These are phyloP conservation scores for Elysia crispata DNA, from an alignment of 2,888 invertebrate genomes.

Conservation along the genomic window DNA sequence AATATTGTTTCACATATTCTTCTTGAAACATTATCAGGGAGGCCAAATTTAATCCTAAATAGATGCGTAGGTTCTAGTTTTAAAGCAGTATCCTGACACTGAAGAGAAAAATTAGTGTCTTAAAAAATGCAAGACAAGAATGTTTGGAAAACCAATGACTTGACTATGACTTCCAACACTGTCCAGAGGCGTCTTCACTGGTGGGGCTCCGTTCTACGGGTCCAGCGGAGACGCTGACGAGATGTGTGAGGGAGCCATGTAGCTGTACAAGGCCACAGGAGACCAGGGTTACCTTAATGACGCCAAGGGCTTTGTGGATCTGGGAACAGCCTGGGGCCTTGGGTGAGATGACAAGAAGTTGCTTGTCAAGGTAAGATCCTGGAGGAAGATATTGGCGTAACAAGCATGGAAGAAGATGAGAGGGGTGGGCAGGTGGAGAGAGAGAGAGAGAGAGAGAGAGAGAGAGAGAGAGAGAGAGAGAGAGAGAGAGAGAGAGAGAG, in stretches of 20 bases:
- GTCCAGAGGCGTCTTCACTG: conserved; percentile 49
- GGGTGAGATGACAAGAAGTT: conserved; percentile 69
- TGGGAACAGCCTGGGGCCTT: conserved; percentile 61
- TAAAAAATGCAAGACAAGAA: too few relatives aligned
- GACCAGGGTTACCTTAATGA: conserved; percentile 63
- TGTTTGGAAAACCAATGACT: too few relatives aligned
- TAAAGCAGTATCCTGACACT: too few relatives aligned
- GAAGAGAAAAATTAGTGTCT: too few relatives aligned
- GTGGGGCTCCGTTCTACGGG: conserved; percentile 51
- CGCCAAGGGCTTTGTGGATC: conserved; percentile 60
- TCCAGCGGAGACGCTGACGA: conserved; percentile 68
- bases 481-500: too few relatives aligned
- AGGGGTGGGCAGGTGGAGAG: background rate
- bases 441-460: conserved; percentile 10
- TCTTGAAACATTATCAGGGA: too few relatives aligned
- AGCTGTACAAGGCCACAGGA: conserved; percentile 69
- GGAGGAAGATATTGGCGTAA: too few relatives aligned
- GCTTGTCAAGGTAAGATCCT: conserved; percentile 57
- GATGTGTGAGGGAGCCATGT: conserved; percentile 66
- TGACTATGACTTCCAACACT: too few relatives aligned
- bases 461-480: too few relatives aligned
- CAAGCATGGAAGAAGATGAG: background rate
- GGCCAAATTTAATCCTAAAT: too few relatives aligned
- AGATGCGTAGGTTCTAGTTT: too few relatives aligned
- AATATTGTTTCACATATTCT: too few relatives aligned